These are phyloP conservation scores for Paratrypauchen microcephalus DNA, from an alignment of 2,797 vertebrate species.

Conservation along the genomic window DNA sequence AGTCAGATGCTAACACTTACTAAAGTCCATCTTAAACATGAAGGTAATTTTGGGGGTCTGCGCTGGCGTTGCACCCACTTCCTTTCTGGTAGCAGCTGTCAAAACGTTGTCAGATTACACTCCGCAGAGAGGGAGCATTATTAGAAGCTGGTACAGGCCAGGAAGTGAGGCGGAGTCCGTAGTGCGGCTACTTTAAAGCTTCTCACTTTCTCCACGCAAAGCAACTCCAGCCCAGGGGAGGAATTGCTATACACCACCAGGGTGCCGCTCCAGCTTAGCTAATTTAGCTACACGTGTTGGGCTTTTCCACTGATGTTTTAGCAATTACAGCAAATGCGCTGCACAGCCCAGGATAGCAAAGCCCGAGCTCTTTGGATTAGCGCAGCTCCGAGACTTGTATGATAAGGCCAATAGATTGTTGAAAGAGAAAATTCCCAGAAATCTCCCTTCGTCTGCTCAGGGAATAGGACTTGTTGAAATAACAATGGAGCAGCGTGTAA, in stretches of 20 bases:
- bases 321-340: conserved; percentile 63
- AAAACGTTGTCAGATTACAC: conserved; percentile 81
- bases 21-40: not conserved
- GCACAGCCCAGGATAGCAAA: conserved; percentile 53
- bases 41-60: conserved; percentile 46
- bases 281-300: conserved; percentile 73
- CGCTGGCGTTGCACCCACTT: conserved; percentile 82
- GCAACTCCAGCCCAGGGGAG: conserved; percentile 56
- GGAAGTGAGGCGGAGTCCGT: conserved; percentile 67
- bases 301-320: conserved; percentile 68
- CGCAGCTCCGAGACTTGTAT: conserved; percentile 43
- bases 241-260: conserved; percentile 58
- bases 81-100: conserved; percentile 88
- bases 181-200: conserved; percentile 53
- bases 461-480: conserved; percentile 61
- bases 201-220: conserved; percentile 54
- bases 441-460: conserved; percentile 50
- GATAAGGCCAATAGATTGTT: conserved; percentile 66
- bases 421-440: conserved; percentile 71
- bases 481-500: conserved; percentile 46
- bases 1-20: conserved; percentile 6
- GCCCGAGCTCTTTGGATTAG: conserved; percentile 52
- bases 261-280: conserved; percentile 60
- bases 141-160: conserved; percentile 76
- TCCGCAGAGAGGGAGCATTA: conserved; percentile 75